phyloP scores from a whole-genome alignment of 2,113 vertebrate genomes.

The Toxotes jaculatrix region DNA sequence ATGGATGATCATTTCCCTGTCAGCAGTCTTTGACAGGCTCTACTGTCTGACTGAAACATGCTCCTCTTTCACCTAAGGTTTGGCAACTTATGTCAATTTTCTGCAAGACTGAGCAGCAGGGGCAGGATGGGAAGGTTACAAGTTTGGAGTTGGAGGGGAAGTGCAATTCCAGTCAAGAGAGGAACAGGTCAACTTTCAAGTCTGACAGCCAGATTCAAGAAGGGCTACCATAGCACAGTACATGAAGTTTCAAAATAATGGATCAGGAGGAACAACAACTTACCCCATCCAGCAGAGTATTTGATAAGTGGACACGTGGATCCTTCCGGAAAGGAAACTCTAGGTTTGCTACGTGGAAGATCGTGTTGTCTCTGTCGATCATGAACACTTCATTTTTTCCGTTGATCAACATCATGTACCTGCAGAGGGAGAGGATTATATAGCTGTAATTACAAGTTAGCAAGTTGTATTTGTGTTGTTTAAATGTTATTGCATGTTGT shows the following conservation, averaged over 20 bases:
- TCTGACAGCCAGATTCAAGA: not conserved
- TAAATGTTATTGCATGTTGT: not conserved
- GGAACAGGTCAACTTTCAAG: not conserved
- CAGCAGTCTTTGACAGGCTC: conserved; percentile 18
- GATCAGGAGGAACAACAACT: conserved; percentile 67
- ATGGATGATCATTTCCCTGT: conserved; percentile 26
- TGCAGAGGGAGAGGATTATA: conserved; percentile 67
- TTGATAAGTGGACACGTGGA: conserved; percentile 89
- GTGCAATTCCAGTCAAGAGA: conserved; percentile 7
- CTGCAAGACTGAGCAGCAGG: conserved; percentile 31
- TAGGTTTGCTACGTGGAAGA: conserved; percentile 94
- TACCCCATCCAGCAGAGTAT: conserved; percentile 97
- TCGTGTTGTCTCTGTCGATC: conserved; percentile 95
- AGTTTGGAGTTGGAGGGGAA: not conserved
- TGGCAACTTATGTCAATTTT: conserved; percentile 55
- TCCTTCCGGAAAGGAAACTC: conserved; percentile 98
- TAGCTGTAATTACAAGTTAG: not conserved
- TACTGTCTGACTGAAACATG: conserved; percentile 17
- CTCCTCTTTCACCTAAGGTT: conserved; percentile 27
- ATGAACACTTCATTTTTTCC: conserved; percentile 97
- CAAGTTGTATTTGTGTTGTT: too few species aligned
- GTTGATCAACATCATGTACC: conserved; percentile 99
- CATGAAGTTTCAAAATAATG: not conserved
- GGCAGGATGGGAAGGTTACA: not conserved
- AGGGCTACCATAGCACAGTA: not conserved